Evolutionary conservation across 2,888 invertebrate genomes (phyloP).

Genomic region (Petrophora chlorosata): DNA sequence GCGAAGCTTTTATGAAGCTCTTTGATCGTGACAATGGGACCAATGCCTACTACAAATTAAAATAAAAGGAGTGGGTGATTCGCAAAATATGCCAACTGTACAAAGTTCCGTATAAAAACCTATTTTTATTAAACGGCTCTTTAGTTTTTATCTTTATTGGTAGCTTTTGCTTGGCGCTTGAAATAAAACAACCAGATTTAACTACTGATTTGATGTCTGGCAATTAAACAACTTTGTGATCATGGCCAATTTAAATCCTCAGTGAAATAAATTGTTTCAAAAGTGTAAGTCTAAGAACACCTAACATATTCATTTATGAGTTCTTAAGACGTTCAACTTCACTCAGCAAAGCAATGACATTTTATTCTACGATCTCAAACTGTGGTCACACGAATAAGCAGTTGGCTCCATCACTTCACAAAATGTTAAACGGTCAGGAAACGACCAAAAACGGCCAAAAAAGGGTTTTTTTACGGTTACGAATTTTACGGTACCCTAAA

Average conservation of each 20-base stretch:
- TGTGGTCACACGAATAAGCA: conserved; percentile 26
- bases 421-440: conserved; percentile 26
- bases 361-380: conserved; percentile 6
- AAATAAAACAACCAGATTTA: too few relatives aligned
- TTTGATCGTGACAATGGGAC: conserved; percentile 29
- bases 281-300: too few relatives aligned
- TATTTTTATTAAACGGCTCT: too few relatives aligned
- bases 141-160: too few relatives aligned
- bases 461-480: too few relatives aligned
- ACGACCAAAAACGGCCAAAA: conserved; percentile 29
- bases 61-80: conserved; percentile 21
- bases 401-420: conserved; percentile 26
- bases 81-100: background rate
- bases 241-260: too few relatives aligned
- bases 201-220: too few relatives aligned
- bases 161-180: too few relatives aligned
- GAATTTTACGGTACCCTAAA: conserved; percentile 38
- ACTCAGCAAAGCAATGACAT: background rate
- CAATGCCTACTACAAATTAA: conserved; percentile 32
- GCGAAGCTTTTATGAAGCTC: conserved; percentile 32
- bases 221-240: too few relatives aligned
- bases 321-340: background rate
- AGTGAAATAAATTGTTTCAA: too few relatives aligned
- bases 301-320: background rate
- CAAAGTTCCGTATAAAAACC: conserved; percentile 17